Evolutionary conservation across 2,888 invertebrate genomes (phyloP), one percentile per base, ranked within the genome.

Genomic region (Noctuana brunneofusca): DNA sequence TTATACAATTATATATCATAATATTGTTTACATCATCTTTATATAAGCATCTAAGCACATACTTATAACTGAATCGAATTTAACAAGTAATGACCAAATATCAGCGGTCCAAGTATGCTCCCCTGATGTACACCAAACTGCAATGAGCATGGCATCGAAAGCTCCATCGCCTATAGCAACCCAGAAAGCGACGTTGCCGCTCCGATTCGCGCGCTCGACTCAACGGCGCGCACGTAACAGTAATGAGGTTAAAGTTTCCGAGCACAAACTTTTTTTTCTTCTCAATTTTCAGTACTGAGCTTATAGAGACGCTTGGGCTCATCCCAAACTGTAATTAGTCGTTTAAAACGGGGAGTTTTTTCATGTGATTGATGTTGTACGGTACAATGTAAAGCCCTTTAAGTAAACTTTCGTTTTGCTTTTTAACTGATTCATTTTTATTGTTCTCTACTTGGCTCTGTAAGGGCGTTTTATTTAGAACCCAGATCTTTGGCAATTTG

Each of bases 191-290:
- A 83, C 89, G 90, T 89, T 90, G 90, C 89, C 90, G 83, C 79
- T 81, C 75, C 76, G 60, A 59, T 80, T 74, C 68, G 72, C 75
- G 76, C 80, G 53, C 53, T 48, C 59, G 73, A 75, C 73, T 46
- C 59, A 53, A 59, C 59, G 43, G 59, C 78, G 80, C 80, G 81
- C 82, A 72, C 72, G 74, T 71, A 71, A 74, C 73, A 82, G 80
- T 84, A 90, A 89, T 88, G 90, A 90, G 89, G 89, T 89, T 90
- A 89, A 89, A 89, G 87, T 90, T 89, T 87, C 80, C 79, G 81
- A 85, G 81, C 82, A 75, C 79, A 78, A 80, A 81, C 82, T 83
- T 82, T 72, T 75, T 50, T 78, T 76, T 76, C 79, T 76, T 79
- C 75, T 79, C 76, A 79, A 81, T 82, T 86, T 79, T 76, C 79